Base-by-base conservation (phyloP, 2,113 vertebrate species). In the Antechinus stuartii region DNA sequence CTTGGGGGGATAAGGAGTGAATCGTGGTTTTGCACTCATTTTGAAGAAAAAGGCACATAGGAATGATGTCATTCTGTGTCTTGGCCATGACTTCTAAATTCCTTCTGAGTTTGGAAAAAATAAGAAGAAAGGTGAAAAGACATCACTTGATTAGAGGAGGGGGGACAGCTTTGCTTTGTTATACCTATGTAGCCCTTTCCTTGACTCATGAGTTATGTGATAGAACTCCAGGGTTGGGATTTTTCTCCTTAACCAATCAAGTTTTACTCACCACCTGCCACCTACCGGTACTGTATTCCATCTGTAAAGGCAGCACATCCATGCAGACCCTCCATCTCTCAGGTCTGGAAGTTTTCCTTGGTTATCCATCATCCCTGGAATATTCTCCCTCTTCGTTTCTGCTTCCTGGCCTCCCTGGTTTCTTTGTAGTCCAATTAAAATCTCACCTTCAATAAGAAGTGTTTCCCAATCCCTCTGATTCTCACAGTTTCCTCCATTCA, bases 101-200 rank as follows among this genome's bases (percentile, higher is more conserved):
- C n/a, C 90, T 98, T 96, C 95, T 92, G 93, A 89, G n/a, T 94
- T 91, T 93, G 89, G 89, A 94, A 84, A 97, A 93, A 97, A 97
- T 90, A 76, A 97, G 89, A 98, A 96, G 35, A 98, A 97, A 92
- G n/a, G 91, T 92, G 96, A 93, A 52, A 92, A 97, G 27, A 53
- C 92, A 96, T 95, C 94, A 53, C 95, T 92, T 95, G 0, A 0
- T 95, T 95, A 97, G 95, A 49, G 25, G 90, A 90, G 47, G 46
- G 30, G 2, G 46, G 90, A 94, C 90, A 91, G 1, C 12, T 94
- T 56, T 94, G 52, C 49, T 27, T 84, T 61, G 1, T 94, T 94
- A 90, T 22, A 54, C 92, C 96, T 93, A 94, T 53, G 22, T n/a
- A 1, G 16, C 57, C 46, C 11, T 54, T 92, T 97, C 26, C 53